phyloP scores from a whole-genome alignment of 1,140 invertebrate genomes.

The Drosophila yakuba region DNA sequence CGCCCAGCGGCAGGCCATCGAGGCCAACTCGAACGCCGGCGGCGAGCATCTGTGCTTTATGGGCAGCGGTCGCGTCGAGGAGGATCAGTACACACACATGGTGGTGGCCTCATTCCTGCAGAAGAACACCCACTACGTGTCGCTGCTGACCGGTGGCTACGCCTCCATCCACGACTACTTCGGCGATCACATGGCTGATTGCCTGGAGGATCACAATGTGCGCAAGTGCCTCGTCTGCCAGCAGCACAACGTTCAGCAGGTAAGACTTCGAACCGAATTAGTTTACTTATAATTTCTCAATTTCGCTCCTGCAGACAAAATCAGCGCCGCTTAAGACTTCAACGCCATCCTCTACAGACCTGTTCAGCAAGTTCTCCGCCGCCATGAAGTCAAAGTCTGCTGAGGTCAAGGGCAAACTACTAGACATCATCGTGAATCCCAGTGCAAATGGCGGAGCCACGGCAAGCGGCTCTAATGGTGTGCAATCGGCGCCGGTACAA shows the following conservation, averaged over 20 bases:
- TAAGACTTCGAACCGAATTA: constrained; percentile 5
- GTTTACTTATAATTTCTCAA: neutral
- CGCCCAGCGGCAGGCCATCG: constrained; percentile 95
- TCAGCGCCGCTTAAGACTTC: constrained; percentile 33
- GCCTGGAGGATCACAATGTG: constrained; percentile 92
- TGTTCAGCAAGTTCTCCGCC: constrained; percentile 91
- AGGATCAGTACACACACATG: constrained; percentile 99
- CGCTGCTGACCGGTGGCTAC: constrained; percentile 96
- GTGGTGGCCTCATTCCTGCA: constrained; percentile 98
- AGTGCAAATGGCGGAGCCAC: constrained; percentile 77
- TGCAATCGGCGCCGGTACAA: constrained; percentile 80
- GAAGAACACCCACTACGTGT: constrained; percentile 96
- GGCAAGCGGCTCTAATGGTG: constrained; percentile 40
- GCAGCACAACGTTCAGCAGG: constrained; percentile 64
- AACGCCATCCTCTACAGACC: constrained; percentile 86
- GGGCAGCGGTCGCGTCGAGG: constrained; percentile 97
- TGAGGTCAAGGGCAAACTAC: constrained; percentile 96
- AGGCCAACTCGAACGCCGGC: constrained; percentile 94
- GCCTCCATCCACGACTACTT: constrained; percentile 94
- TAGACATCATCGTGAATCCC: constrained; percentile 97
- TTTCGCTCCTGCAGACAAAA: constrained; percentile 41
- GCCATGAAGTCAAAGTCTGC: constrained; percentile 95
- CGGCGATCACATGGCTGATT: constrained; percentile 91
- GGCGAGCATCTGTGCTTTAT: constrained; percentile 99
- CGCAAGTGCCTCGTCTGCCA: constrained; percentile 92